Evolutionary conservation across 1,140 invertebrate species (phyloP), one percentile per base, ranked within the genome.

Genomic region (Oncopodura yosiiana): DNA sequence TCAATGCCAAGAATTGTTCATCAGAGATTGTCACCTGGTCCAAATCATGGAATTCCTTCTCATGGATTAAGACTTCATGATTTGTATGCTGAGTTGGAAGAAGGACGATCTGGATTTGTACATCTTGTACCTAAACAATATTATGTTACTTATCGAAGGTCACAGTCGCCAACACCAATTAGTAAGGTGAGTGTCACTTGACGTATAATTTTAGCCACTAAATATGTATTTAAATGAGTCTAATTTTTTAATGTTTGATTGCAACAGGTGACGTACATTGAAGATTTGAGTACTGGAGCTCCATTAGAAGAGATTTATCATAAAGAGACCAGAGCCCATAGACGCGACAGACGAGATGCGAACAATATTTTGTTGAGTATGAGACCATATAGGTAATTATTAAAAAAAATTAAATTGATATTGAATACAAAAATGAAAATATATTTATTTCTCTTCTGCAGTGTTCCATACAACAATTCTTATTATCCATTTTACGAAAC

Each of bases 161-260:
- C 44, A 56, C 46, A 27, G 3, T 27, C 26, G n/a, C 23, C 37
- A 18, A 26, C 50, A 27, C 54, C 46, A 37, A 26, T 27, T 8
- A 56, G 54, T 39, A 56, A 51, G 42, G 42, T 56, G 18, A 26
- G 39, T 19, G 50, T 50, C 54, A 56, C 50, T 34, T 46, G 50
- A 26, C 46, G 50, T 50, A 39, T 56, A 8, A 56, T 48, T 21
- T 34, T 50, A 34, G 27, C 36, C 3, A 37, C 26, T 12, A 38
- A 42, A 23, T 6, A n/a, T 41, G 5, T 41, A 8, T 34, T 34
- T 34, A 39, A 14, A 9, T 14, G 16, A 9, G 9, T 14, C 8
- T 9, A 39, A 2, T 2, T 19, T 39, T 9, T 2, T 19, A 39
- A 2, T 16, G 9, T 16, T 14, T 39, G 11, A 19, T 42, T 12